These are phyloP conservation scores for Tetranychus piercei DNA, from an alignment of 2,888 invertebrate species.

Conservation along the genomic window DNA sequence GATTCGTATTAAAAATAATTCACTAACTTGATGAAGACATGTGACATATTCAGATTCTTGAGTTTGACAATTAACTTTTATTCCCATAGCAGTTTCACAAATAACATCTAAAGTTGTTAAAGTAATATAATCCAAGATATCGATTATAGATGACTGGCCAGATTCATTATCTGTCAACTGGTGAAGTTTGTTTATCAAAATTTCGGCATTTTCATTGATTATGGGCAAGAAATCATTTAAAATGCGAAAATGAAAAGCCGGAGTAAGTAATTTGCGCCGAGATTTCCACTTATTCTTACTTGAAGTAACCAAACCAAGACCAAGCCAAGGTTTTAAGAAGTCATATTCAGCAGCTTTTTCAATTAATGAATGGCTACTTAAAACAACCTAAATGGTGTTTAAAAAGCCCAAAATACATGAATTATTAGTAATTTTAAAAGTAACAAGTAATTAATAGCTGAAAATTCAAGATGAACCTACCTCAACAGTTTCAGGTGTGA, in stretches of 20 bases:
- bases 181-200: constrained; percentile 24
- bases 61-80: constrained; percentile 27
- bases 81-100: constrained; percentile 28
- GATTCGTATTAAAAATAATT: constrained; percentile 29
- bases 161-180: constrained; percentile 1
- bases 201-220: constrained; percentile 25
- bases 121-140: constrained; percentile 26
- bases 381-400: constrained; percentile 26
- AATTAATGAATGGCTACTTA: constrained; percentile 31
- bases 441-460: neutral
- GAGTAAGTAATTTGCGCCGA: constrained; percentile 27
- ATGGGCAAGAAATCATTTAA: constrained; percentile 26
- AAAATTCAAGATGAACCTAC: constrained; percentile 9
- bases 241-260: constrained; percentile 28
- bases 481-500: constrained; percentile 22
- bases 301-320: constrained; percentile 35
- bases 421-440: neutral
- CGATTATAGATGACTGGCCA: constrained; percentile 12
- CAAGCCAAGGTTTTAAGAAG: constrained; percentile 38
- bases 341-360: constrained; percentile 35
- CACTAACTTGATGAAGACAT: constrained; percentile 35
- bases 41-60: constrained; percentile 19
- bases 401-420: neutral
- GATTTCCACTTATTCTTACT: constrained; percentile 25
- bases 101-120: constrained; percentile 27